Conservation (phyloP, 2,113 vertebrate genomes). For the Hucho hucho region DNA sequence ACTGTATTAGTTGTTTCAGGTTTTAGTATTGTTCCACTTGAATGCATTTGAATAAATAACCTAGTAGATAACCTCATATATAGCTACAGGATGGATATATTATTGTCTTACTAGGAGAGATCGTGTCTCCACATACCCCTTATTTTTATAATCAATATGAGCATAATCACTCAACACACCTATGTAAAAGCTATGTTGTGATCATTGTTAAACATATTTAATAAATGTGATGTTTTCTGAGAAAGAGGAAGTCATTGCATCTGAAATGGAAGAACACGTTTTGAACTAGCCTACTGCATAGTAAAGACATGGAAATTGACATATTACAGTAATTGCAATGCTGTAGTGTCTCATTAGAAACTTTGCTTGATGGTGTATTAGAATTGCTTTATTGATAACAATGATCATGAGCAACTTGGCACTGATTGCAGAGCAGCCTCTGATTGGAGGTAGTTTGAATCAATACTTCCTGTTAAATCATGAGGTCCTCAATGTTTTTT, state of each 20-base stretch:
- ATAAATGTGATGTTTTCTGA: slow-evolving; percentile 58
- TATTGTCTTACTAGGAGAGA: neutral
- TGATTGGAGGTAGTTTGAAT: neutral
- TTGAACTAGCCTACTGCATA: neutral
- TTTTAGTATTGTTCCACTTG: slow-evolving; percentile 38
- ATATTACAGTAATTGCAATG: neutral
- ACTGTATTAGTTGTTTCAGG: slow-evolving; percentile 52
- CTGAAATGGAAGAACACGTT: neutral
- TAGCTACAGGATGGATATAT: slow-evolving; percentile 12
- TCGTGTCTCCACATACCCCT: neutral
- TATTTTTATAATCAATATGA: neutral
- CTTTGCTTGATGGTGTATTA: too few species aligned
- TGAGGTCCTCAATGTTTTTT: neutral
- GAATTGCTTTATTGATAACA: neutral
- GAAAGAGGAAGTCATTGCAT: slow-evolving; percentile 29
- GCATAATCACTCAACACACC: slow-evolving; percentile 2
- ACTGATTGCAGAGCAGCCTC: neutral
- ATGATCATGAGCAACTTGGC: neutral
- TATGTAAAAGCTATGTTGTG: slow-evolving; percentile 7
- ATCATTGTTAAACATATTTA: slow-evolving; percentile 34
- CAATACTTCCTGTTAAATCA: neutral
- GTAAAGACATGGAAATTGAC: neutral
- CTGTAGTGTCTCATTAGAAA: neutral
- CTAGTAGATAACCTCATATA: slow-evolving; percentile 27
- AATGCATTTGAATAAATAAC: neutral